These are phyloP conservation scores for Ceratina japonica DNA, from an alignment of 1,140 invertebrate species.

Conservation along the genomic window DNA sequence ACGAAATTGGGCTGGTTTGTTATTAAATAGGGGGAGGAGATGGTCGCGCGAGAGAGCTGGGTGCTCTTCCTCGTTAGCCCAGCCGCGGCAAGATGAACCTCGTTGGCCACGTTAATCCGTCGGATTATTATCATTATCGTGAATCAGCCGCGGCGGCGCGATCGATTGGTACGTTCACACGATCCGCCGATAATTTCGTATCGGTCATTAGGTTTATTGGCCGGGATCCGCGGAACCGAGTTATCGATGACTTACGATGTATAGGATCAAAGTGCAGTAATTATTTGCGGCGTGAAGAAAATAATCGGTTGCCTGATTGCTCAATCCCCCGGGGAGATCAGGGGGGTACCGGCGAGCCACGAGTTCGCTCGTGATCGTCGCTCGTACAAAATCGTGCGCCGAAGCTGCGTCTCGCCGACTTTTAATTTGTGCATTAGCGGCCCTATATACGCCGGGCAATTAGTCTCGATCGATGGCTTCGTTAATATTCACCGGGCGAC, in stretches of 20 bases:
- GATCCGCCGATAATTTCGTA: constrained; percentile 61
- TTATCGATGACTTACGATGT: constrained; percentile 62
- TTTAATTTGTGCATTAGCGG: constrained; percentile 69
- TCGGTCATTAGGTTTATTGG: constrained; percentile 61
- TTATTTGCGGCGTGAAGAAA: constrained; percentile 56
- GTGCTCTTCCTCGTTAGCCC: constrained; percentile 29
- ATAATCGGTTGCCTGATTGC: constrained; percentile 67
- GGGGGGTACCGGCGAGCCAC: constrained; percentile 37
- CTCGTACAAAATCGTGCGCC: constrained; percentile 58
- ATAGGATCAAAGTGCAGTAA: constrained; percentile 61
- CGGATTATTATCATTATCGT: constrained; percentile 61
- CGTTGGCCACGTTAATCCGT: constrained; percentile 37
- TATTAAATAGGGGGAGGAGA: constrained; percentile 17
- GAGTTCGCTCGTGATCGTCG: constrained; percentile 66
- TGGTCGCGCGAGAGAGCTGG: not conserved
- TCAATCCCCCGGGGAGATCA: constrained; percentile 59
- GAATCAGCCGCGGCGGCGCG: constrained; percentile 39
- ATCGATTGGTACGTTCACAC: constrained; percentile 52
- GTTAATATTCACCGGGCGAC: constrained; percentile 64
- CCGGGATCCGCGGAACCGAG: constrained; percentile 14
- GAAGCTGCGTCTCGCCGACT: constrained; percentile 41
- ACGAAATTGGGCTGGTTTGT: not conserved
- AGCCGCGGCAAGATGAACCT: not conserved
- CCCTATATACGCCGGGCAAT: constrained; percentile 58
- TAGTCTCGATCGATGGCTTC: constrained; percentile 63